Evolutionary conservation across 2,113 vertebrate species (phyloP), one percentile per base, ranked within the genome.

Genomic region (Aspiorhynchus laticeps): DNA sequence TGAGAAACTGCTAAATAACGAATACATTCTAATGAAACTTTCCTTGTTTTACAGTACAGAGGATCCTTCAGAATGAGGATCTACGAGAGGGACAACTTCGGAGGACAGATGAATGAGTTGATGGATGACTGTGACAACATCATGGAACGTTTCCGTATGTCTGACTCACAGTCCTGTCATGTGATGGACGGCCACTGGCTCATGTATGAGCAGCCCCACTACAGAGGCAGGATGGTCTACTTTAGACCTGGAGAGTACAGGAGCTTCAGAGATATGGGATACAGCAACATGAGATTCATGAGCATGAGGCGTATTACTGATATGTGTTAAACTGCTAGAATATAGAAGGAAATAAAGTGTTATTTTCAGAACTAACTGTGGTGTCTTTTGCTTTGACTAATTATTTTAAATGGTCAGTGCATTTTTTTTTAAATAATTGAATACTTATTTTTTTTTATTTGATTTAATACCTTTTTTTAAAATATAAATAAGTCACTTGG

Each of bases 171-270:
- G 93, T 95, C 95, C 0, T 95, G 94, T 90, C 2, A 94, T 28
- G 94, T 96, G 89, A 93, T 95, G 93, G 95, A 96, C 14, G 95
- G 95, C 61, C 94, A 96, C 91, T 96, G 95, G 95, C 92, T 94
- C 90, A 91, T 95, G 89, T 95, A 93, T 79, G 95, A 95, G 90
- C 93, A 94, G 90, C 88, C 95, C 85, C 48, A 94, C 48, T 95
- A 86, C 93, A 95, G 90, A 90, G 95, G 95, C 89, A 93, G 80
- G 89, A 92, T 92, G 94, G 91, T 91, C 53, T 95, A 95, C 93
- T 19, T 95, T 86, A 94, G 93, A 84, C 94, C 94, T 1, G 94
- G 94, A n/a, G 94, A 95, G 92, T 92, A 95, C 92, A 91, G 90
- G 84, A 94, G 81, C 93, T 94, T 93, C 93, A 94, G 87, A 85